Evolutionary conservation across 2,113 vertebrate genomes (phyloP).

Genomic region (Symphodus melops): DNA sequence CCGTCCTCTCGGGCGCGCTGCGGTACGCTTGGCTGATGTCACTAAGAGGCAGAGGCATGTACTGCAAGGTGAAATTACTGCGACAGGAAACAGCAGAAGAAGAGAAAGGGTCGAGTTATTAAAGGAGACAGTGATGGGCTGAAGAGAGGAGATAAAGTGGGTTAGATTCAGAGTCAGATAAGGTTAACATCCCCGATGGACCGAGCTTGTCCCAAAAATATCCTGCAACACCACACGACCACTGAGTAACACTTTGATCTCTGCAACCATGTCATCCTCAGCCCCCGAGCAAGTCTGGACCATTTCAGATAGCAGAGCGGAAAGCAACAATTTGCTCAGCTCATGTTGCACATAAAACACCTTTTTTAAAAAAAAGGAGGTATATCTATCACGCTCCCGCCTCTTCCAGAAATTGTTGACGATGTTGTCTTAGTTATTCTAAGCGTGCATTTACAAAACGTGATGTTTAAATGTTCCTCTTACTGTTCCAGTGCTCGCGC

Average conservation of each 20-base stretch:
- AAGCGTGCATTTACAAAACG: not conserved
- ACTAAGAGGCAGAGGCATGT: constrained; percentile 92
- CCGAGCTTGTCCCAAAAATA: constrained; percentile 60
- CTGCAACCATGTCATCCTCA: constrained; percentile 58
- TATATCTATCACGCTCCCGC: not conserved
- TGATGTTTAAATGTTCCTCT: constrained; percentile 62
- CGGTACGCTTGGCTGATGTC: constrained; percentile 93
- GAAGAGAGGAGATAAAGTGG: constrained; percentile 38
- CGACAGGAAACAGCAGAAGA: constrained; percentile 34
- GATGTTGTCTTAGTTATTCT: constrained; percentile 5
- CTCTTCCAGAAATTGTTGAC: not conserved
- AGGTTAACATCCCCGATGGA: constrained; percentile 63
- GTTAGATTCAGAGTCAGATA: constrained; percentile 55
- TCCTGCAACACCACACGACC: constrained; percentile 15
- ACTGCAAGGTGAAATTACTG: constrained; percentile 93
- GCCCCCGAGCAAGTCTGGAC: constrained; percentile 61
- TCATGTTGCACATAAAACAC: constrained; percentile 30
- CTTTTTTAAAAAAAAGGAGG: constrained; percentile 13
- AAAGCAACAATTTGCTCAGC: constrained; percentile 56
- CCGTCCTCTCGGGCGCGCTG: constrained; percentile 89
- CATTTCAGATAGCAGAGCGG: constrained; percentile 59
- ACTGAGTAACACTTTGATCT: constrained; percentile 70
- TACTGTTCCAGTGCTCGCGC: constrained; percentile 91
- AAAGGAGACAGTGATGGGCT: constrained; percentile 10
- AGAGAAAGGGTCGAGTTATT: constrained; percentile 32